Base-by-base conservation (phyloP, 1,140 invertebrate genomes). In the Acromyrmex heyeri region DNA sequence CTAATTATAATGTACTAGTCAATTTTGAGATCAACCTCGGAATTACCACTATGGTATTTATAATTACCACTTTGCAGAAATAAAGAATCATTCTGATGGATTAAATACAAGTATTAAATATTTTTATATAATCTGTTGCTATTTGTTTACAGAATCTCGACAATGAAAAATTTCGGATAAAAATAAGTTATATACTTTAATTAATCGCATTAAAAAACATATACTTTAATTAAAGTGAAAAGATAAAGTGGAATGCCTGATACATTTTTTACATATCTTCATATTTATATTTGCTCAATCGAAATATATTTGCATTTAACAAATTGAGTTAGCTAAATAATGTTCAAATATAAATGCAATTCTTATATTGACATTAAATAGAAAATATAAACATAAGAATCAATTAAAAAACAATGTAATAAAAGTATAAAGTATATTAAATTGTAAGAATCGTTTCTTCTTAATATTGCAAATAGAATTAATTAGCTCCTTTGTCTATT, bases 171-270 rank as follows among this genome's bases (percentile, higher is more conserved):
- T 55, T 12, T 82, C 14, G 64, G 48, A 82, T 86, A 44, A 69
- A 86, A 76, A 73, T 86, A 67, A 79, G 5, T 12, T 79, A 81
- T 34, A 50, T 34, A 50, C 10, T 86, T 79, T 30, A 30, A 65
- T 81, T 75, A 55, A 75, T 65, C 67, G 85, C 50, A 65, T 50
- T 81, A 48, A 73, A 53, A 78, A 44, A 27, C 48, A 67, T 50
- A 34, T 73, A 83, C 8, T 83, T 69, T 53, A 38, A 72, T 83
- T 1, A 10, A 67, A 16, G 30, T 57, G 34, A 38, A 62, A 86
- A 73, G 61, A 88, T 79, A 76, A 70, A 89, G 70, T 86, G 87
- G 76, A 89, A 89, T 89, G 75, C 38, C 57, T 83, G 16, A 79
- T 44, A 67, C 14, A 64, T 24, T 30, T 69, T 75, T 64, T 4